Conservation (phyloP, 2,888 invertebrate species). For the Frankliniella fusca region DNA sequence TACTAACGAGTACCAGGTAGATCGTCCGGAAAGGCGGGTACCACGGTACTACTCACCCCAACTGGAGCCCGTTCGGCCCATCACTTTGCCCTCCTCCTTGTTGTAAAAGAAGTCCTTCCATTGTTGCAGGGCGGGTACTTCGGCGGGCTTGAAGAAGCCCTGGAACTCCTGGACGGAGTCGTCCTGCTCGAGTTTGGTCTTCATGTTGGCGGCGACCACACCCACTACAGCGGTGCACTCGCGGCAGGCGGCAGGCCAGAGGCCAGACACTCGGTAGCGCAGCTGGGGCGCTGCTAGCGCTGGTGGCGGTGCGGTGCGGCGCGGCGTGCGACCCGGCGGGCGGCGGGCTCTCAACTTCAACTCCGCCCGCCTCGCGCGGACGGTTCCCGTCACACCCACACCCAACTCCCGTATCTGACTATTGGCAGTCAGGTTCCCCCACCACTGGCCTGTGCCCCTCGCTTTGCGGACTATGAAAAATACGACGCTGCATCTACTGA, state of each 20-base stretch:
- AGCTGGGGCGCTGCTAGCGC: background rate
- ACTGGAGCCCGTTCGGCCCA: slow-evolving; percentile 71
- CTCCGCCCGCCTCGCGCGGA: no score
- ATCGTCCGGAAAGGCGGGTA: no score
- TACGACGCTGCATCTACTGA: no score
- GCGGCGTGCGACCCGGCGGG: no score
- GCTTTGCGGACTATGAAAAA: no score
- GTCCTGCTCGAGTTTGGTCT: slow-evolving; percentile 11
- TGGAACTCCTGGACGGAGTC: background rate
- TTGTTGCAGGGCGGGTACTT: background rate
- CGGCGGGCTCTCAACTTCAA: no score
- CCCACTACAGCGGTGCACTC: background rate
- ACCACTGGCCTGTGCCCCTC: no score
- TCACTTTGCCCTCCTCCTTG: slow-evolving; percentile 64
- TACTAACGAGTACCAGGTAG: no score
- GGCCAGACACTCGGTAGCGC: background rate
- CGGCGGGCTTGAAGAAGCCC: background rate
- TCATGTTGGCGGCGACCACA: background rate
- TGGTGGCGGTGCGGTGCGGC: no score
- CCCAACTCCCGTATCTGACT: no score
- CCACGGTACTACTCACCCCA: slow-evolving; percentile 67
- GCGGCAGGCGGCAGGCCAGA: background rate
- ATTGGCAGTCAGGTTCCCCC: no score
- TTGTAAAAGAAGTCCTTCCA: slow-evolving; percentile 68
- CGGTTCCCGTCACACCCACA: no score